Evolutionary conservation across 35 echinoderm and acorn worm species (phyloP), one percentile per base, ranked within the genome.

Genomic region (Ophioderma brevispina): DNA sequence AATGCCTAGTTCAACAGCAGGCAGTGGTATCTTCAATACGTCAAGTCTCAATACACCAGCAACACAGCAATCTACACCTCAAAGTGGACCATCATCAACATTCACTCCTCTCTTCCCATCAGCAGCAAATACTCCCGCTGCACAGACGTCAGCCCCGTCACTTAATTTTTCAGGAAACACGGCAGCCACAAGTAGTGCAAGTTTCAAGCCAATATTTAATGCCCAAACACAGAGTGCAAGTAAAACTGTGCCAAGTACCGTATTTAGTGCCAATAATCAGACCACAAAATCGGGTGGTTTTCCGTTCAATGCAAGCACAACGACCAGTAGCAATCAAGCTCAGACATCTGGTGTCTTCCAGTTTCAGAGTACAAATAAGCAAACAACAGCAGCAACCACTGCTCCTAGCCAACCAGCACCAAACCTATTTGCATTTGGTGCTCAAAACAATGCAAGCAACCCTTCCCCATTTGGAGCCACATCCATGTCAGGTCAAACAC

Each of bases 401-500:
- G 23, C 59, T 13, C 2, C 59, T 15, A 70, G 59, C 59, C 59
- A 70, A 70, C 6, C 59, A 70, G 5, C 59, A 6, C 10, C 2
- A 3, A 70, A 70, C 28, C 2, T 70, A 6, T 70, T 70, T 25
- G 2, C 59, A 70, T 70, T 70, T 70, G 59, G 59, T 70, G 59
- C 59, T 15, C 59, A 70, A 25, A 70, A 30, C 1, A 70, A 6
- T 70, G 10, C 5, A 25, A 25, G 10, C n/a, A 70, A 18, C n/a
- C 43, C 83, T 15, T 82, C 80, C 13, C 49, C 63, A 0, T 85
- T 85, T 63, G 83, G 83, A 64, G 52, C 49, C 63, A 59, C 49
- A 43, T 52, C 83, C 34, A 63, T 55, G 35, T 21, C 52, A 14
- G 59, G 59, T 18, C 17, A 18, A 70, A 30, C 59, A 13, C 1